These are phyloP conservation scores for Silurus aristotelis DNA, from an alignment of 2,797 vertebrate species.

Conservation along the genomic window DNA sequence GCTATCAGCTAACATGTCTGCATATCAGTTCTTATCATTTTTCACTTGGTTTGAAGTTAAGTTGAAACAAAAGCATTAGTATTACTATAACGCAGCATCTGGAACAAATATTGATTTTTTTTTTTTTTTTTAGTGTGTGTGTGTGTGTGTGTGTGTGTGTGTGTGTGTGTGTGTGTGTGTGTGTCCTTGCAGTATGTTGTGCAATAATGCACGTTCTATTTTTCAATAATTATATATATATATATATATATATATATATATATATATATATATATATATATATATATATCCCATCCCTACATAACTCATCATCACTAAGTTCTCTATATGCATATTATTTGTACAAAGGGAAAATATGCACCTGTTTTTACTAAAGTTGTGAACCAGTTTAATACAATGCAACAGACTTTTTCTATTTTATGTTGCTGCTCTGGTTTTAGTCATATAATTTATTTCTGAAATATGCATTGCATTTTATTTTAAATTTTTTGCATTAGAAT, in stretches of 20 bases:
- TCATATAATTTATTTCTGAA: slow-evolving; percentile 56
- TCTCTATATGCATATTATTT: slow-evolving; percentile 54
- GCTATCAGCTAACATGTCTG: slow-evolving; percentile 32
- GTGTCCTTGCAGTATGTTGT: not conserved
- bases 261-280: too few relatives aligned
- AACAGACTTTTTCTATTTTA: slow-evolving; percentile 53
- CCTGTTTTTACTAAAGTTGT: slow-evolving; percentile 60
- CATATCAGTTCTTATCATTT: not conserved
- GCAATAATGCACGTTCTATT: slow-evolving; percentile 19
- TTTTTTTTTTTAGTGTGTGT: not conserved
- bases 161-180: too few relatives aligned
- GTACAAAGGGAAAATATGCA: slow-evolving; percentile 59
- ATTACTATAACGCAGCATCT: slow-evolving; percentile 14
- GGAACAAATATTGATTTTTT: slow-evolving; percentile 14
- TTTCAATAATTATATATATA: slow-evolving; percentile 7
- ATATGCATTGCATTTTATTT: slow-evolving; percentile 33
- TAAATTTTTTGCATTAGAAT: slow-evolving; percentile 33
- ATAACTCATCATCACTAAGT: slow-evolving; percentile 30
- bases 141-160: too few relatives aligned
- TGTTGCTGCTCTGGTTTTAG: slow-evolving; percentile 50
- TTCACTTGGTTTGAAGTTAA: not conserved
- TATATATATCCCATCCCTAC: slow-evolving; percentile 3
- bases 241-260: too few relatives aligned
- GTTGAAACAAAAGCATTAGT: slow-evolving; percentile 14
- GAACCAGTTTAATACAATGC: slow-evolving; percentile 57